phyloP scores from a whole-genome alignment of 2,888 invertebrate genomes.

The Cryptocheilus praepositus region DNA sequence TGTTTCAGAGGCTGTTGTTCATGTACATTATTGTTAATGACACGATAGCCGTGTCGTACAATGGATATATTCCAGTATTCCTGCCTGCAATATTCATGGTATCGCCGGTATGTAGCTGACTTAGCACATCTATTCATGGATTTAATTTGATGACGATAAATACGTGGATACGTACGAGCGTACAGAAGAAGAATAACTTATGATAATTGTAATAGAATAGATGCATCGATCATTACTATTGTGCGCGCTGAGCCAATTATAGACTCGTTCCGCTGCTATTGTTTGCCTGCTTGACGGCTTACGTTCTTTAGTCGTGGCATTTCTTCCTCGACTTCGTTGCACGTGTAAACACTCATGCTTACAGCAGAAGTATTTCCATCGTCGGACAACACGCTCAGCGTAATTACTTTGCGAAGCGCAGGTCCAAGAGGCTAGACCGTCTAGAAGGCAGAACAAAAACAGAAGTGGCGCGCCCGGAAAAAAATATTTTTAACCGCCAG shows the following conservation, averaged over 20 bases:
- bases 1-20: no score
- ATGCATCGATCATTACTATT: neutral
- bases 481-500: conserved; percentile 67
- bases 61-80: no score
- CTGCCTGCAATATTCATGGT: no score
- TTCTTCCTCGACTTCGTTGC: conserved; percentile 17
- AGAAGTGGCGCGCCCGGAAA: conserved; percentile 44
- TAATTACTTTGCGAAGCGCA: conserved; percentile 56
- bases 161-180: no score
- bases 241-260: conserved; percentile 7
- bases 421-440: conserved; percentile 36
- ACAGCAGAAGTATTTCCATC: conserved; percentile 50
- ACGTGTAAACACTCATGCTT: conserved; percentile 17
- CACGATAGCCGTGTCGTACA: no score
- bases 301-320: neutral
- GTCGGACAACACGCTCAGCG: conserved; percentile 43
- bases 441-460: conserved; percentile 54
- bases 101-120: no score
- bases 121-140: no score
- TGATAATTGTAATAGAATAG: no score
- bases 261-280: neutral
- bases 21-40: no score
- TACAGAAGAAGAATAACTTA: no score
- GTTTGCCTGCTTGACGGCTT: neutral
- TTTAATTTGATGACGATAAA: no score